A percentile compares a stretch with the other conserved stretches of the same genome.
Evolutionary conservation across 2,888 invertebrate genomes (phyloP).

Genomic region (Ectemnius continuus): DNA sequence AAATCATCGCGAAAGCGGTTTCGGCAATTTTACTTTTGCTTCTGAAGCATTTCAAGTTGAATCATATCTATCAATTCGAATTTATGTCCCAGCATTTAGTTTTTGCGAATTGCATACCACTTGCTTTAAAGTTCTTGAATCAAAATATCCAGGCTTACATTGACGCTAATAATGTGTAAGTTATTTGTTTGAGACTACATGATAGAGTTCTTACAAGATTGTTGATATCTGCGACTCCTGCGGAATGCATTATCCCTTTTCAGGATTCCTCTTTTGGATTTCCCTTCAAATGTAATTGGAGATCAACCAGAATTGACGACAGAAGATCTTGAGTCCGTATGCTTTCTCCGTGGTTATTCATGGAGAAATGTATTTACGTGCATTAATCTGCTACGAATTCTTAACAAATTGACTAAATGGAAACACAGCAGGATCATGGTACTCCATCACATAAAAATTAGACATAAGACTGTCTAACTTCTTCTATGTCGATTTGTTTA

Average conservation of each 20-base stretch:
- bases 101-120: conserved; percentile 98
- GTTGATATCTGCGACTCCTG: background rate
- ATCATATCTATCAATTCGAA: conserved; percentile 99
- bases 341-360: conserved; percentile 88
- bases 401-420: conserved; percentile 99
- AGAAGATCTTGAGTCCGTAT: conserved; percentile 92
- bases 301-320: conserved; percentile 96
- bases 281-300: conserved; percentile 96
- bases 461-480: conserved; percentile 8
- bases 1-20: conserved; percentile 98
- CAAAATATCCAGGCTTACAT: conserved; percentile 98
- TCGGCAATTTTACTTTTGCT: conserved; percentile 93
- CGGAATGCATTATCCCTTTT: background rate
- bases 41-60: conserved; percentile 97
- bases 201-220: background rate
- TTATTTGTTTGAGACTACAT: conserved; percentile 42
- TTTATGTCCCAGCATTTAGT: conserved; percentile 99
- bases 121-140: conserved; percentile 99
- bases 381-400: conserved; percentile 95
- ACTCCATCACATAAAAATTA: conserved; percentile 40
- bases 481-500: background rate
- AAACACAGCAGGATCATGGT: conserved; percentile 99
- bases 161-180: conserved; percentile 92
- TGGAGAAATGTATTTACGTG: conserved; percentile 99
- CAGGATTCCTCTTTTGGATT: conserved; percentile 94